A percentile compares a stretch with the other conserved stretches of the same genome.
phyloP scores from a whole-genome alignment of 1,140 invertebrate species.

The Drosophila arawakana region DNA sequence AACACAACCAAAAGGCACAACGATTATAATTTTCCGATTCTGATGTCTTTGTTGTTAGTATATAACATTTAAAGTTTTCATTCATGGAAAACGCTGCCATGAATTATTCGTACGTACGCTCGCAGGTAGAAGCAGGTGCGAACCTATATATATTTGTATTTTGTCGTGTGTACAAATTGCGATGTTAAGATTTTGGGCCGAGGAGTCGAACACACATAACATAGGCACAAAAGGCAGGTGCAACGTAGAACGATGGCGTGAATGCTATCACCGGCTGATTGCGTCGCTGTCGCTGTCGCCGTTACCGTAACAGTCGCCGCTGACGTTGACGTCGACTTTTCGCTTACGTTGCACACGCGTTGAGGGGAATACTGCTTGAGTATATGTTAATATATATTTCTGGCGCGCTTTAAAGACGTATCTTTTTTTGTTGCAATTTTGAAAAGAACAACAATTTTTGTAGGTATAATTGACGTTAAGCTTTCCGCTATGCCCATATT shows the following conservation, averaged over 20 bases:
- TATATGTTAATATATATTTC: constrained; percentile 19
- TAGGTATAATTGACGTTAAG: constrained; percentile 56
- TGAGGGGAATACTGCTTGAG: constrained; percentile 1
- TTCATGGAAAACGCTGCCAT: constrained; percentile 47
- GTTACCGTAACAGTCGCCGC: constrained; percentile 12
- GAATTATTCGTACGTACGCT: not conserved
- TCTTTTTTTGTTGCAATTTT: constrained; percentile 1
- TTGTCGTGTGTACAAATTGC: constrained; percentile 23
- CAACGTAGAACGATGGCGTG: constrained; percentile 41
- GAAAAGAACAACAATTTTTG: constrained; percentile 8
- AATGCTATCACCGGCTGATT: not conserved
- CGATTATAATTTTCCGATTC: constrained; percentile 9
- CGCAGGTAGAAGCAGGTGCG: not conserved
- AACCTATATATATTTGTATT: constrained; percentile 2
- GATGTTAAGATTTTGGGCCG: not conserved
- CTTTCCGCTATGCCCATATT: constrained; percentile 11
- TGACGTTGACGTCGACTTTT: constrained; percentile 21
- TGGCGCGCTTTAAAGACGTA: constrained; percentile 44
- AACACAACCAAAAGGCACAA: constrained; percentile 4
- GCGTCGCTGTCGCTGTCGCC: constrained; percentile 9
- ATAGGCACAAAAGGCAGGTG: constrained; percentile 43
- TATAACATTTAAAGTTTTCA: constrained; percentile 34
- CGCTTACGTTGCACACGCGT: constrained; percentile 53
- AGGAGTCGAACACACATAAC: constrained; percentile 20
- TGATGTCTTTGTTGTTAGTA: constrained; percentile 2